Base-by-base conservation (phyloP, 2,888 invertebrate species). In the Lymantria monacha region DNA sequence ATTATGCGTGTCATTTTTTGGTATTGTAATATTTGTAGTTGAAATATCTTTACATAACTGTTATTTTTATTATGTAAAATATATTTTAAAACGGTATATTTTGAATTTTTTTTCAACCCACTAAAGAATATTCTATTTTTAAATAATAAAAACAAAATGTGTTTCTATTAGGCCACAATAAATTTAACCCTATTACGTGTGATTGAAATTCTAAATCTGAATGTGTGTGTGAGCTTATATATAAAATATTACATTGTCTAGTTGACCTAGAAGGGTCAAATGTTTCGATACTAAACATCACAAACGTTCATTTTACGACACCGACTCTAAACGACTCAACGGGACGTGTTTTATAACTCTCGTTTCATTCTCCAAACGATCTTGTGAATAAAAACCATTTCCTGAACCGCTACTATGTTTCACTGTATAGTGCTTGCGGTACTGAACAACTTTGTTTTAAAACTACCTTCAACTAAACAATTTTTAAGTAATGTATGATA, bases 311-410 rank as follows among this genome's bases (percentile, higher is more conserved):
- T 11, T 45, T 45, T 45, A 45, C 45, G 45, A 37, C 30, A 30
- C 8, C 30, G 22, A 12, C 30, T 38, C 38, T 45, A 37, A 45
- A 37, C 44, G 45, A 37, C 38, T 11, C 30, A 30, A 7, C 12
- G 38, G 12, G 38, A 45, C 45, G 37, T 15, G 7, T 30, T 45
- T 45, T 45, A 45, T 38, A 10, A 9, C 38, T 15, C 31, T 30
- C 45, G 45, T 45, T 45, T 12, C 12, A 36, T 45, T 30, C 11
- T 45, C 12, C 30, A 22, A 45, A 45, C 33, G 30, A 37, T 45
- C 14, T 38, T 14, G 44, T 15, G 42, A 15, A 10, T 33, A 44
- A 37, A 22, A 9, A 10, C 7, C 0, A 12, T 44, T 44, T 9
- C 36, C 33, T 33, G 33, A 14, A 33, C 8, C 11, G 12, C 12